Evolutionary conservation across 2,797 vertebrate species (phyloP).

Genomic region (Pangasius macronema): DNA sequence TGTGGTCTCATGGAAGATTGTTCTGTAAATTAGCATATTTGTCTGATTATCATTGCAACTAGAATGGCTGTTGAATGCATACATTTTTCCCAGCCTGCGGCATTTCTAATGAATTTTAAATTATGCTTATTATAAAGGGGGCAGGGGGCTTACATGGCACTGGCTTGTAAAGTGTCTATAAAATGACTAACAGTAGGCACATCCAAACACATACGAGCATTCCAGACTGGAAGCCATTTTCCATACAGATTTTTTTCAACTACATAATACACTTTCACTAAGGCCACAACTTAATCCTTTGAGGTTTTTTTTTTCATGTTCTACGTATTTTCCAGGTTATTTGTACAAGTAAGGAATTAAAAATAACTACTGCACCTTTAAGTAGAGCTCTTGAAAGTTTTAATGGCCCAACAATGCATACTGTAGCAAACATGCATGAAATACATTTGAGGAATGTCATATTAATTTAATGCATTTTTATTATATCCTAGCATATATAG

Average conservation of each 20-base stretch:
- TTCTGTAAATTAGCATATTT: background rate
- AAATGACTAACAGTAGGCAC: background rate
- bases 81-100: background rate
- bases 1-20: background rate
- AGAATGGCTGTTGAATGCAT: background rate
- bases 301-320: background rate
- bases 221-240: background rate
- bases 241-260: background rate
- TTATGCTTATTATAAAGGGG: background rate
- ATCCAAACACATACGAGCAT: background rate
- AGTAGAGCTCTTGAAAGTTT: background rate
- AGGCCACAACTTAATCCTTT: background rate
- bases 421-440: background rate
- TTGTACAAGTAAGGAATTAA: background rate
- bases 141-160: background rate
- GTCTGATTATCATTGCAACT: background rate
- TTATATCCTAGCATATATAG: background rate
- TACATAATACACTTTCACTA: background rate
- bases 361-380: background rate
- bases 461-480: background rate
- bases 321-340: background rate
- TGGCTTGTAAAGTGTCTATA: background rate
- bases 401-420: background rate
- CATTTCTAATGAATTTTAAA: background rate
- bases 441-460: background rate